A percentile compares a stretch with the other conserved stretches of the same genome.
These are phyloP conservation scores for Nasonovia ribisnigri DNA, from an alignment of 2,888 invertebrate genomes.

Conservation along the genomic window DNA sequence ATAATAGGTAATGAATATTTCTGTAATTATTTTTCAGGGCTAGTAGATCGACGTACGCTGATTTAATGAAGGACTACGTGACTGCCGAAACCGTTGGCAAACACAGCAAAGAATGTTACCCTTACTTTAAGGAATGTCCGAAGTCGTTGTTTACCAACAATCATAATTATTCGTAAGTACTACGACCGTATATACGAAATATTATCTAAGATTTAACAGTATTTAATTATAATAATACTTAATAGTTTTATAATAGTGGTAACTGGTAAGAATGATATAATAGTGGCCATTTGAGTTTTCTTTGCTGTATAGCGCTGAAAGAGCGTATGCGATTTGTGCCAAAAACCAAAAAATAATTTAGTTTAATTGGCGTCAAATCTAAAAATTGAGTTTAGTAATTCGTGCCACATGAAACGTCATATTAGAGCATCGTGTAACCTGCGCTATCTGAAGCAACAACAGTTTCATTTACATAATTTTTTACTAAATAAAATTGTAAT, in stretches of 20 bases:
- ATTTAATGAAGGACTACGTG: conserved; percentile 81
- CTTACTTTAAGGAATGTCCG: conserved; percentile 85
- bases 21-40: conserved; percentile 75
- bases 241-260: background rate
- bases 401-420: too few species aligned
- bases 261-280: too few species aligned
- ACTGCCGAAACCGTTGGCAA: conserved; percentile 84
- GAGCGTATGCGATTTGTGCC: too few species aligned
- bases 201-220: background rate
- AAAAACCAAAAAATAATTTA: too few species aligned
- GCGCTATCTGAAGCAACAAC: too few species aligned
- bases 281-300: too few species aligned
- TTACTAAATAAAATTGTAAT: too few species aligned
- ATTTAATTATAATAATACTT: background rate
- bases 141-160: conserved; percentile 81
- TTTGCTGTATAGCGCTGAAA: too few species aligned
- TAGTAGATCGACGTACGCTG: conserved; percentile 84
- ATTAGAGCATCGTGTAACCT: too few species aligned
- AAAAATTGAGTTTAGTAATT: too few species aligned
- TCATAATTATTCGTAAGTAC: conserved; percentile 72
- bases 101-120: conserved; percentile 84
- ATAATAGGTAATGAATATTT: background rate
- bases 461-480: too few species aligned
- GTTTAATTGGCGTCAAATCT: too few species aligned
- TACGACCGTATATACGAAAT: background rate